Base-by-base conservation (phyloP, 2,113 vertebrate genomes). In the Ictalurus furcatus region DNA sequence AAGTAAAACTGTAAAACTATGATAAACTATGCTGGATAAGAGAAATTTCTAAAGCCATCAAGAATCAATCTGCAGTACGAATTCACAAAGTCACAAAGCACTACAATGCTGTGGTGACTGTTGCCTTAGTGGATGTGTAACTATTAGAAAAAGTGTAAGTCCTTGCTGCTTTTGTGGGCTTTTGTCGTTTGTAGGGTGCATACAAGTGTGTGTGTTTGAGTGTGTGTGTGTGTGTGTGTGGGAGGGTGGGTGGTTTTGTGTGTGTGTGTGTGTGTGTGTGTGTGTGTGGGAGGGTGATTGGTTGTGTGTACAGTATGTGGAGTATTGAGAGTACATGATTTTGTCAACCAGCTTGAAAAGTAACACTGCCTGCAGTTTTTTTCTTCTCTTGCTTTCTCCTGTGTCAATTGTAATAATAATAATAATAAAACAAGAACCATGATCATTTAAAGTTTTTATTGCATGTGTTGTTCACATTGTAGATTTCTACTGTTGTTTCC, bases 141-240 rank as follows among this genome's bases (percentile, higher is more conserved):
- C 94, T 95, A 95, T 94, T 95, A 95, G 95, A 95, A 88, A 85
- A 52, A 69, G 65, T 86, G 71, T 54, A 91, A 59, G 56, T 87
- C 56, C 73, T 89, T 90, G 81, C 88, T 84, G 91, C 79, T 86
- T 89, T 88, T 86, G 88, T 92, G 59, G 79, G 87, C 34, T 89
- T 89, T 76, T 90, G 80, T 90, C 59, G 25, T 81, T 73, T 56
- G 14, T 84, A 85, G 34, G 21, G 76, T 85, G 54, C 17, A 19
- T 83, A 12, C 76, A 76, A n/a, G 34, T 63, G 71, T 74, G 67
- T 44, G 81, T 79, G 74, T 80, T 34, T 63, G 69, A 28, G 63
- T 28, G 63, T 67, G 63, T 28, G 65, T 30, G 65, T 30, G 54
- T 67, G 71, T 74, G 67, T 30, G 67, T 69, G 67, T 30, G 28